Percentiles rank a stretch among this genome's conserved stretches.
phyloP scores from a whole-genome alignment of 2,113 vertebrate genomes.

The Merops nubicus region DNA sequence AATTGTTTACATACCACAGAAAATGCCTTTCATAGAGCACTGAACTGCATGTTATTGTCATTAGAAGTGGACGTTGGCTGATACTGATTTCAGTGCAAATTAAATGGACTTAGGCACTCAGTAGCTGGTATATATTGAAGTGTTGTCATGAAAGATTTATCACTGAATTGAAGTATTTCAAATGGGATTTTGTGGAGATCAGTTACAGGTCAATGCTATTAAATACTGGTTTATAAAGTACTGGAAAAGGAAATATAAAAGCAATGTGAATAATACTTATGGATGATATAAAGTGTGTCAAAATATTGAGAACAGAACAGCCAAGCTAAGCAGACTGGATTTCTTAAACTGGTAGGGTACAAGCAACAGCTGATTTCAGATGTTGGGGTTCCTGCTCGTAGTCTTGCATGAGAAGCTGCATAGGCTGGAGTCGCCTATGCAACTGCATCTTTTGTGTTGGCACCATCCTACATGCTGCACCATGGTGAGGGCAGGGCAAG shows the following conservation, averaged over 20 bases:
- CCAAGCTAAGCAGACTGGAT: neutral
- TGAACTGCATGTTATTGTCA: neutral
- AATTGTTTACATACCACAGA: neutral
- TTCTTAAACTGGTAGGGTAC: neutral
- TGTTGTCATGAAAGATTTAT: neutral
- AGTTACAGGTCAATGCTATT: neutral
- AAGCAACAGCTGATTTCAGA: neutral
- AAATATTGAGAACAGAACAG: neutral
- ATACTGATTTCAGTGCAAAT: conserved; percentile 18
- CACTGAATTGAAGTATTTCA: neutral
- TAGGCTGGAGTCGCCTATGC: neutral
- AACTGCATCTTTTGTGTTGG: neutral
- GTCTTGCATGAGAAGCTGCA: neutral
- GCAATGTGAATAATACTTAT: neutral
- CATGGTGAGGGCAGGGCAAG: neutral
- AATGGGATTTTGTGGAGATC: neutral
- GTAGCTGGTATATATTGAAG: neutral
- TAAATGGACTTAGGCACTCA: conserved; percentile 8
- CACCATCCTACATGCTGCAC: fast-evolving
- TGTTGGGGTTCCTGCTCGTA: neutral
- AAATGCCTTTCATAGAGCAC: neutral
- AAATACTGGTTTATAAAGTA: neutral
- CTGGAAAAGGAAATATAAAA: neutral
- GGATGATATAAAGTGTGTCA: neutral
- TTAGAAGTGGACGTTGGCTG: neutral